phyloP scores from a whole-genome alignment of 2,113 vertebrate genomes.

The Okapia johnstoni region DNA sequence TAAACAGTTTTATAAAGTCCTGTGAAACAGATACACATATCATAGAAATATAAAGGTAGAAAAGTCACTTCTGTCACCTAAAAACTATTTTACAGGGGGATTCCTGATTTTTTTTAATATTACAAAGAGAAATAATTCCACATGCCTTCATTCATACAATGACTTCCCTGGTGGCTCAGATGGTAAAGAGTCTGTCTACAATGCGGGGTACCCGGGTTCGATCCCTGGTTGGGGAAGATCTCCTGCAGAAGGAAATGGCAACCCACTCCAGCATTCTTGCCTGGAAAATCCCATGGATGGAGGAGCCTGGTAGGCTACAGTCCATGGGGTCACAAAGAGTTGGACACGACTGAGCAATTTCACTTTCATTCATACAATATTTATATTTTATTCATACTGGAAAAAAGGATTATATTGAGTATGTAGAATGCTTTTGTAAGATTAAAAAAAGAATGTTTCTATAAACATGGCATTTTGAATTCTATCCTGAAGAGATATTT shows the following conservation, averaged over 20 bases:
- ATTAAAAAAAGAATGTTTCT: not conserved
- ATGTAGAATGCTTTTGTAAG: not conserved
- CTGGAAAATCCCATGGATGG: no score
- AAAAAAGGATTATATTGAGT: not conserved
- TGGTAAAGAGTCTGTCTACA: no score
- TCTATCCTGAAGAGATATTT: not conserved
- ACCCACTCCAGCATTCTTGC: no score
- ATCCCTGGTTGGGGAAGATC: no score
- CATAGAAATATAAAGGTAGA: not conserved
- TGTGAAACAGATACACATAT: not conserved
- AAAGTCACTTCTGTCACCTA: not conserved
- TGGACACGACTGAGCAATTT: no score
- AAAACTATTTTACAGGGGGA: not conserved
- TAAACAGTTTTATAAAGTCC: not conserved
- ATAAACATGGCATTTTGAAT: not conserved
- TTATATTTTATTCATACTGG: constrained; percentile 17
- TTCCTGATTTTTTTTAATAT: constrained; percentile 1
- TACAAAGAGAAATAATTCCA: not conserved
- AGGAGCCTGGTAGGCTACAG: no score
- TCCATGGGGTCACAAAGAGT: no score
- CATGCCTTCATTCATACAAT: not conserved
- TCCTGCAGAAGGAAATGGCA: no score
- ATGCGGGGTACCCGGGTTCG: no score
- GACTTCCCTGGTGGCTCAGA: no score
- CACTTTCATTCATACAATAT: not conserved